phyloP scores from a whole-genome alignment of 2,888 invertebrate species.

The Drosophila rellima region DNA sequence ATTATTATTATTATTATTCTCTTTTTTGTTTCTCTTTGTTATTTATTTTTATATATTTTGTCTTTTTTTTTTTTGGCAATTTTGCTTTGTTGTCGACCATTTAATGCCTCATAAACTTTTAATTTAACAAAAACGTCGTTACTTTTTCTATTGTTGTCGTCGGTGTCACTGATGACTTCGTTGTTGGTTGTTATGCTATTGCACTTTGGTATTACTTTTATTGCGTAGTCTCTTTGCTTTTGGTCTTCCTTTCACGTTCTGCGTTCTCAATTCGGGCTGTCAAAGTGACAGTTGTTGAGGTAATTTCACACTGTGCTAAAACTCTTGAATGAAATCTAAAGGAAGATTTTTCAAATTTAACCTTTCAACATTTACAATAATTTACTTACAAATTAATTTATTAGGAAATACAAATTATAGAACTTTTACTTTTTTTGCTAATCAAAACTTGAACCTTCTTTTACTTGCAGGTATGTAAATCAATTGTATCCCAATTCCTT shows the following conservation, averaged over 20 bases:
- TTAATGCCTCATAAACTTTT: conserved; percentile 81
- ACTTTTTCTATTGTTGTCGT: conserved; percentile 52
- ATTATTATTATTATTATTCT: conserved; percentile 41
- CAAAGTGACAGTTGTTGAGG: conserved; percentile 72
- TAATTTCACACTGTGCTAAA: conserved; percentile 43
- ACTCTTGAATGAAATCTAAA: conserved; percentile 1
- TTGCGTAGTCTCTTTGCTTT: conserved; percentile 40
- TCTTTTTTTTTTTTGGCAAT: conserved; percentile 69
- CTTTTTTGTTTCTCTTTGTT: conserved; percentile 42
- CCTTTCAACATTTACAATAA: neutral
- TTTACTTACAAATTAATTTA: neutral
- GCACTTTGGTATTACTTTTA: conserved; percentile 64
- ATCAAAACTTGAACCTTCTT: conserved; percentile 31
- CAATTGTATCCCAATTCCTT: neutral
- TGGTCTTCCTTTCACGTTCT: conserved; percentile 16
- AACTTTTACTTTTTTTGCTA: conserved; percentile 17
- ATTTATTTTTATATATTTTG: conserved; percentile 36
- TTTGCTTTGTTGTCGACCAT: conserved; percentile 75
- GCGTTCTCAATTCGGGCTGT: conserved; percentile 44
- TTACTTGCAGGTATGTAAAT: conserved; percentile 66
- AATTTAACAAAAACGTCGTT: conserved; percentile 79
- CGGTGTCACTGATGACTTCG: conserved; percentile 20
- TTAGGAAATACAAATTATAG: neutral
- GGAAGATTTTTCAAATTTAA: neutral
- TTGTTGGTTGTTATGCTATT: conserved; percentile 26